A percentile compares a stretch with the other conserved stretches of the same genome.
phyloP scores from a whole-genome alignment of 2,113 vertebrate species.

The Nanorana parkeri region DNA sequence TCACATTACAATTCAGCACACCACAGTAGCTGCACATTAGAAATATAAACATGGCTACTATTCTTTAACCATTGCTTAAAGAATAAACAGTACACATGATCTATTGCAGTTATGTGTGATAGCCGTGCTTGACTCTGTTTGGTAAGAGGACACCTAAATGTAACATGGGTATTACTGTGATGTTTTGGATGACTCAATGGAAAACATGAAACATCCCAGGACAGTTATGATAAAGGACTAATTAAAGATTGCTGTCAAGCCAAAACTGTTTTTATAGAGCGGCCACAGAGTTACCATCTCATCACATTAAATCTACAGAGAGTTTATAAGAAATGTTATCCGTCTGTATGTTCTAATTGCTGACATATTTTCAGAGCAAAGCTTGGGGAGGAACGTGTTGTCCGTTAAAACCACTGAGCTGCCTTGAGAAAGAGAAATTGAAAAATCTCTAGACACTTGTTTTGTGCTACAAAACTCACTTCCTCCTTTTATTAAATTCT shows the following conservation, averaged over 20 bases:
- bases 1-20: too few species aligned
- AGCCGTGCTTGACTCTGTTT: too few species aligned
- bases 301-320: neutral
- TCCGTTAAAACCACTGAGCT: neutral
- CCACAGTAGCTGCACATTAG: too few species aligned
- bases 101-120: too few species aligned
- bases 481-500: constrained; percentile 27
- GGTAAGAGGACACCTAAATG: neutral
- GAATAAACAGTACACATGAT: too few species aligned
- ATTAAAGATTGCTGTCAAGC: neutral
- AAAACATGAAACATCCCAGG: constrained; percentile 13
- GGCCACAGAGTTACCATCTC: neutral
- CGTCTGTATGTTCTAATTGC: neutral
- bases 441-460: constrained; percentile 25
- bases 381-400: constrained; percentile 10
- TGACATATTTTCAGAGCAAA: constrained; percentile 7
- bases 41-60: too few species aligned
- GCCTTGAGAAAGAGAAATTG: constrained; percentile 31
- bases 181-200: neutral
- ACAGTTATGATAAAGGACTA: neutral
- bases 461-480: neutral
- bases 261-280: neutral
- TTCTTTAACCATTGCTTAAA: too few species aligned
- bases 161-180: neutral
- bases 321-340: neutral